These are phyloP conservation scores for Nasonia longicornis DNA, from an alignment of 1,140 invertebrate species.

Conservation along the genomic window DNA sequence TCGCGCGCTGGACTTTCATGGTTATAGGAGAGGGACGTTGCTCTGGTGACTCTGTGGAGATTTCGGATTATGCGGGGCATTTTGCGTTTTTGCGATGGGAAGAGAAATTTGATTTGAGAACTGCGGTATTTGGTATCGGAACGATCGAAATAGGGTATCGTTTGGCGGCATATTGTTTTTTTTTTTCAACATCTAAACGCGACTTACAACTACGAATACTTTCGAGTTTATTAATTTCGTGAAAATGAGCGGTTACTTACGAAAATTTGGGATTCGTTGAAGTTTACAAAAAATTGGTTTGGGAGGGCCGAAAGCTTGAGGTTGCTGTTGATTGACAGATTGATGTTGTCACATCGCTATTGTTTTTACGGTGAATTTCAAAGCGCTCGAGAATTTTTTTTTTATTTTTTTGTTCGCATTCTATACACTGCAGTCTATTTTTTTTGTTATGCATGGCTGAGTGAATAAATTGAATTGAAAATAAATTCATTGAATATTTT, in stretches of 20 bases:
- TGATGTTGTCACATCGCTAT: conserved; percentile 40
- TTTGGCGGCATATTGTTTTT: not conserved
- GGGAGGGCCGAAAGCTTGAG: conserved; percentile 38
- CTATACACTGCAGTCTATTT: not conserved
- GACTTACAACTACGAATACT: not conserved
- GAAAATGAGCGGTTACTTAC: conserved; percentile 35
- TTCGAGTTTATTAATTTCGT: not conserved
- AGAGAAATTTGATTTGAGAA: too few relatives aligned
- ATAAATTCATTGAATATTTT: not conserved
- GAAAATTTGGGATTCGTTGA: conserved; percentile 46
- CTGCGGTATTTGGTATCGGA: too few relatives aligned
- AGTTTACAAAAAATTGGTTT: conserved; percentile 35
- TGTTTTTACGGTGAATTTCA: conserved; percentile 47
- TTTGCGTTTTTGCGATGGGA: not conserved
- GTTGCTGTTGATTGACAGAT: conserved; percentile 41
- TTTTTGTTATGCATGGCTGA: too few relatives aligned
- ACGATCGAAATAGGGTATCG: too few relatives aligned
- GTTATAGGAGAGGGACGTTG: not conserved
- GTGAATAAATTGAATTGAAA: too few relatives aligned
- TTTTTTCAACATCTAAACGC: not conserved
- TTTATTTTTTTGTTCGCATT: not conserved
- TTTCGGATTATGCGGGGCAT: not conserved
- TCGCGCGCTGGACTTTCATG: not conserved
- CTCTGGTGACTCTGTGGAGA: not conserved
- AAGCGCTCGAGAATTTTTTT: not conserved